Percentiles rank a stretch among this genome's conserved stretches.
Evolutionary conservation across 2,113 vertebrate species (phyloP).

Genomic region (Chlorodrepanis virens): DNA sequence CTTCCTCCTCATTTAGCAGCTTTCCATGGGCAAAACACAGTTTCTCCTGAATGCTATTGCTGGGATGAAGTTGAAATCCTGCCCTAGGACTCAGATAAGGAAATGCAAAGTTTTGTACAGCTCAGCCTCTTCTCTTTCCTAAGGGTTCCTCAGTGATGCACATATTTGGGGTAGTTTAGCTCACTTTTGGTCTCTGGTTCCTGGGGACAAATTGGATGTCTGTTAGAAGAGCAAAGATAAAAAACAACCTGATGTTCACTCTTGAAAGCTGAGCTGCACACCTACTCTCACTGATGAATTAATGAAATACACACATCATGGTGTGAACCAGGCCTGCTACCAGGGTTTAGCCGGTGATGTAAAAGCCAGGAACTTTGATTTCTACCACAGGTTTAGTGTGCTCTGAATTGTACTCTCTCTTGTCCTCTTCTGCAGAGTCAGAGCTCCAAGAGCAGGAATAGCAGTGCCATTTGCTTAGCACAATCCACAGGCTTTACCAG

Average conservation of each 20-base stretch:
- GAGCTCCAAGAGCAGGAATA: not conserved
- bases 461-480: not conserved
- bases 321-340: fast-evolving
- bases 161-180: fast-evolving
- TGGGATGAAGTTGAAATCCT: not conserved
- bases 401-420: not conserved
- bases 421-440: not conserved
- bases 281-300: not conserved
- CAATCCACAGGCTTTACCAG: not conserved
- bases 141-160: not conserved
- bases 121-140: not conserved
- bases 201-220: not conserved
- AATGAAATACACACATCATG: not conserved
- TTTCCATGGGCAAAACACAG: not conserved
- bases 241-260: not conserved
- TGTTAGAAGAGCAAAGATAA: not conserved
- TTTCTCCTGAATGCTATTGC: fast-evolving
- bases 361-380: not conserved
- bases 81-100: not conserved
- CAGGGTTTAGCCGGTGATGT: not conserved
- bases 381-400: not conserved
- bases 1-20: not conserved
- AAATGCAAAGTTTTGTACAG: not conserved
- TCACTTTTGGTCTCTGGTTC: not conserved
- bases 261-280: not conserved